phyloP scores from a whole-genome alignment of 2,888 invertebrate genomes.

The Trypoxylon attenuatum region DNA sequence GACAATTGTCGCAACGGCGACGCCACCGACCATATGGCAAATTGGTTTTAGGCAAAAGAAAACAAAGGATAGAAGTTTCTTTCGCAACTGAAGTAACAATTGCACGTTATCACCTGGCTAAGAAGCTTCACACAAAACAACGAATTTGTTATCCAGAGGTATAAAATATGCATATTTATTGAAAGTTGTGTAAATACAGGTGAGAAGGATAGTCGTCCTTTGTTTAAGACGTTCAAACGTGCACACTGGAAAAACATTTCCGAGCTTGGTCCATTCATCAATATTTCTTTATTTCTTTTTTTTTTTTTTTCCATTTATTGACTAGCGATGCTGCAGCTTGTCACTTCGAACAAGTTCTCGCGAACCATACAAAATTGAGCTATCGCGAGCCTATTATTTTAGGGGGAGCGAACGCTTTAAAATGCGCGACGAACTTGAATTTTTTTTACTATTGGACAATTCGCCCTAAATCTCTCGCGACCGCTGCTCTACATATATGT shows the following conservation, averaged over 20 bases:
- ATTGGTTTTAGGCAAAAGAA: too few species aligned
- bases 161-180: constrained; percentile 57
- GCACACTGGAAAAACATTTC: constrained; percentile 20
- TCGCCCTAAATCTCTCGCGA: too few species aligned
- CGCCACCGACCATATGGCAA: too few species aligned
- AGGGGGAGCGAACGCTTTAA: too few species aligned
- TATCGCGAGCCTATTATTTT: too few species aligned
- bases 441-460: too few species aligned
- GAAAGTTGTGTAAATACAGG: constrained; percentile 55
- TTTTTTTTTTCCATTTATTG: background rate
- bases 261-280: constrained; percentile 18
- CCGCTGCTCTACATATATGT: too few species aligned
- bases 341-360: background rate
- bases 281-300: too few species aligned
- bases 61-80: too few species aligned
- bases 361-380: background rate
- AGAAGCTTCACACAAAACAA: background rate
- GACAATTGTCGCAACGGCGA: too few species aligned
- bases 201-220: constrained; percentile 36
- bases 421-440: too few species aligned
- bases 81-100: background rate
- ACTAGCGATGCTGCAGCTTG: background rate
- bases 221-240: constrained; percentile 34
- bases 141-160: constrained; percentile 27
- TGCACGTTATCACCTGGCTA: background rate